phyloP scores from a whole-genome alignment of 1,140 invertebrate genomes.

The Ips nitidus region DNA sequence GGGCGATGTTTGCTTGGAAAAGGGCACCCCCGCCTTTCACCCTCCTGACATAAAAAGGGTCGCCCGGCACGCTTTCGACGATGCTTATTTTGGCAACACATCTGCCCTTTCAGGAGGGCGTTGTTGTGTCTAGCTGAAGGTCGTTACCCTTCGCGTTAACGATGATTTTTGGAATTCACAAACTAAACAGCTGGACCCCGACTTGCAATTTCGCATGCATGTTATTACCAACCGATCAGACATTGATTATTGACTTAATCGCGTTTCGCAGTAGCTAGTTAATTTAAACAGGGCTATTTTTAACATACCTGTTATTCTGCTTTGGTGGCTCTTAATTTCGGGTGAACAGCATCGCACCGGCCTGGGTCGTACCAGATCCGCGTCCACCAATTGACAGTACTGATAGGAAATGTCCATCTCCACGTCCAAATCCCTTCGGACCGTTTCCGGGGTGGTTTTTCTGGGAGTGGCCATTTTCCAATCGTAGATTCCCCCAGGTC shows the following conservation, averaged over 20 bases:
- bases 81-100: slow-evolving; percentile 24
- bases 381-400: slow-evolving; percentile 27
- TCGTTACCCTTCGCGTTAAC: slow-evolving; percentile 9
- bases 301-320: slow-evolving; percentile 34
- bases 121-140: slow-evolving; percentile 16
- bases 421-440: slow-evolving; percentile 22
- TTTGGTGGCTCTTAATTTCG: slow-evolving; percentile 15
- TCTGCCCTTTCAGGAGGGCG: slow-evolving; percentile 10
- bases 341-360: slow-evolving; percentile 6
- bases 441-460: slow-evolving; percentile 27
- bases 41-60: slow-evolving; percentile 15
- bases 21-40: slow-evolving; percentile 22
- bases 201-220: no score
- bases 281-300: neutral
- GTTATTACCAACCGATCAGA: no score
- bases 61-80: slow-evolving; percentile 16
- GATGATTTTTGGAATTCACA: neutral
- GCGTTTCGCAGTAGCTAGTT: no score
- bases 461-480: slow-evolving; percentile 42
- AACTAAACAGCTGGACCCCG: neutral
- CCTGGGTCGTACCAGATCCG: slow-evolving; percentile 20
- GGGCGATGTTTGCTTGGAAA: slow-evolving; percentile 26
- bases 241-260: no score
- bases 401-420: slow-evolving; percentile 36
- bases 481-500: slow-evolving; percentile 39